phyloP scores from a whole-genome alignment of 2,888 invertebrate species.

The Lasius fuliginosus region DNA sequence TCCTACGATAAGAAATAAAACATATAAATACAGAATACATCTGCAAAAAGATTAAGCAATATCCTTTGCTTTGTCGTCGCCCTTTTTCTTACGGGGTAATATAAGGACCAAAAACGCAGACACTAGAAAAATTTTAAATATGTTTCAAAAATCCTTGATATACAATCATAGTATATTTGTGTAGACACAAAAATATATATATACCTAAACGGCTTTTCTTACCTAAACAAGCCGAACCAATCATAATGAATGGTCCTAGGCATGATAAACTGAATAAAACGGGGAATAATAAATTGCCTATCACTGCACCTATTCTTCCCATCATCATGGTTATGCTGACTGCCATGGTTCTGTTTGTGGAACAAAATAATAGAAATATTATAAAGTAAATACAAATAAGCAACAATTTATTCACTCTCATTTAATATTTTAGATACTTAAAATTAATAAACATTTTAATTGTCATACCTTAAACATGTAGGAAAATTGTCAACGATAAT shows the following conservation, averaged over 20 bases:
- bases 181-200: background rate
- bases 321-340: conserved; percentile 91
- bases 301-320: conserved; percentile 90
- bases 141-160: background rate
- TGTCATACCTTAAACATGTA: conserved; percentile 80
- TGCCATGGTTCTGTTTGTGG: conserved; percentile 90
- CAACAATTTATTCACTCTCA: background rate
- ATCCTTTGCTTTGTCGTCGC: conserved; percentile 56
- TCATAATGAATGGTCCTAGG: conserved; percentile 91
- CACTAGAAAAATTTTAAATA: conserved; percentile 70
- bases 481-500: conserved; percentile 85
- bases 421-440: background rate
- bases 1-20: background rate
- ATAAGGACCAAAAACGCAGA: conserved; percentile 77
- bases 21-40: background rate
- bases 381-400: background rate
- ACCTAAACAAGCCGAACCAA: conserved; percentile 89
- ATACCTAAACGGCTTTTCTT: conserved; percentile 65
- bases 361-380: conserved; percentile 66
- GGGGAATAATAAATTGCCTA: conserved; percentile 92
- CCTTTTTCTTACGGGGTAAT: conserved; percentile 70
- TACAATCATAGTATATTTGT: conserved; percentile 4
- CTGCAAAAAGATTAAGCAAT: conserved; percentile 43
- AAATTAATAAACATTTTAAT: background rate
- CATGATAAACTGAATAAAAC: conserved; percentile 90